These are phyloP conservation scores for Macrotis lagotis DNA, from an alignment of 2,113 vertebrate genomes.

Conservation along the genomic window DNA sequence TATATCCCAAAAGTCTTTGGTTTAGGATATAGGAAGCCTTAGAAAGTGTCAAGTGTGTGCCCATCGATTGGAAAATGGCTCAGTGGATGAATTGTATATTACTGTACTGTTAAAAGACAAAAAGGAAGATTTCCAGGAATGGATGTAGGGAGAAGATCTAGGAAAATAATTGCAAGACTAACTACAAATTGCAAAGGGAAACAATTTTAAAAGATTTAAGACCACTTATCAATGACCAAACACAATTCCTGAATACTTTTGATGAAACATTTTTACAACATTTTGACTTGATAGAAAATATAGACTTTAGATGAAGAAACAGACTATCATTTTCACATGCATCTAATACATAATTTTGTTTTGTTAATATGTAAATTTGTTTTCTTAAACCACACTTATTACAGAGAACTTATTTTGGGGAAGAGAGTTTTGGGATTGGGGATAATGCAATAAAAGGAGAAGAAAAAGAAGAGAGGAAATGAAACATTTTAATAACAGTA, in stretches of 20 bases:
- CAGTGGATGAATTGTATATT: background rate
- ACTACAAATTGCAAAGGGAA: background rate
- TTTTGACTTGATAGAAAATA: background rate
- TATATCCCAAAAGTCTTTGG: background rate
- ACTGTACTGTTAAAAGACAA: background rate
- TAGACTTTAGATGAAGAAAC: background rate
- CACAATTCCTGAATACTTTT: background rate
- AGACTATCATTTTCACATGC: background rate
- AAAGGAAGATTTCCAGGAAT: background rate
- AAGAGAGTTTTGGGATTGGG: background rate
- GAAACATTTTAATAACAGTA: background rate
- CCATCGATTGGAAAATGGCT: background rate
- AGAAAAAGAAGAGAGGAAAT: background rate
- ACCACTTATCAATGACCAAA: background rate
- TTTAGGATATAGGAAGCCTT: background rate
- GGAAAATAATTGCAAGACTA: background rate
- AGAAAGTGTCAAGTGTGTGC: background rate
- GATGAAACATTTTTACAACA: background rate
- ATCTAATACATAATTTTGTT: background rate
- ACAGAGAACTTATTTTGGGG: background rate
- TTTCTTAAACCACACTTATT: background rate
- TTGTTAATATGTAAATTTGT: background rate
- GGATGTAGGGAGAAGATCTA: background rate
- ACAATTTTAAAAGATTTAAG: background rate
- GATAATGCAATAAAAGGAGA: background rate